Evolutionary conservation across 2,113 vertebrate species (phyloP).

Genomic region (Elachura formosa): DNA sequence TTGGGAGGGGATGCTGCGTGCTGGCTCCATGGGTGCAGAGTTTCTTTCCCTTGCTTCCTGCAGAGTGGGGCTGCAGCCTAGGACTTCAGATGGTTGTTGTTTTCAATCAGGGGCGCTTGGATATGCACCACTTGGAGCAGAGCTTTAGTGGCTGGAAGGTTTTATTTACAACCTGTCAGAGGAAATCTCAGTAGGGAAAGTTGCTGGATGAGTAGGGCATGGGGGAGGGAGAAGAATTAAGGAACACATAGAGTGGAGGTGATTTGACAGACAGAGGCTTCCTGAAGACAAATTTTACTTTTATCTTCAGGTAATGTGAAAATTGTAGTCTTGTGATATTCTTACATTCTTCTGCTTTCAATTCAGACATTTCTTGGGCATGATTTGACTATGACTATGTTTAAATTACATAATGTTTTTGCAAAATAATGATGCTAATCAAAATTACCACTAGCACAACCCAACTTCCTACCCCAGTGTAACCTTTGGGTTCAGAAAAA

Average conservation of each 20-base stretch:
- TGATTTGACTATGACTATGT: background rate
- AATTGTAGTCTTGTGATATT: background rate
- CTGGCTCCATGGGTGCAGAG: background rate
- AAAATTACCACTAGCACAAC: background rate
- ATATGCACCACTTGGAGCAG: background rate
- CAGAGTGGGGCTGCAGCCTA: background rate
- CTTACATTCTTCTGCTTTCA: background rate
- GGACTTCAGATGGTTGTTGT: background rate
- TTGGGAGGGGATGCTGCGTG: background rate
- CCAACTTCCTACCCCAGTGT: background rate
- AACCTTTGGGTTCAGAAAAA: background rate
- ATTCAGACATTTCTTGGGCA: background rate
- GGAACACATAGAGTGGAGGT: background rate
- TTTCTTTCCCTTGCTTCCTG: background rate
- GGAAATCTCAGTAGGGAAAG: background rate
- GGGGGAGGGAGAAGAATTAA: background rate
- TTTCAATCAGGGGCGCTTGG: background rate
- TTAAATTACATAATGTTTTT: background rate
- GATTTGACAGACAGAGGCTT: background rate
- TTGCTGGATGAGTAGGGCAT: background rate
- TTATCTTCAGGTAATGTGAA: background rate
- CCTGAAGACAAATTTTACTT: background rate
- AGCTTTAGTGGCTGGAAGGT: background rate
- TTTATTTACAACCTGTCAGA: background rate
- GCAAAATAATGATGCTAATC: background rate